Evolutionary conservation across 2,888 invertebrate genomes (phyloP), one percentile per base, ranked within the genome.

Genomic region (Labia minor): DNA sequence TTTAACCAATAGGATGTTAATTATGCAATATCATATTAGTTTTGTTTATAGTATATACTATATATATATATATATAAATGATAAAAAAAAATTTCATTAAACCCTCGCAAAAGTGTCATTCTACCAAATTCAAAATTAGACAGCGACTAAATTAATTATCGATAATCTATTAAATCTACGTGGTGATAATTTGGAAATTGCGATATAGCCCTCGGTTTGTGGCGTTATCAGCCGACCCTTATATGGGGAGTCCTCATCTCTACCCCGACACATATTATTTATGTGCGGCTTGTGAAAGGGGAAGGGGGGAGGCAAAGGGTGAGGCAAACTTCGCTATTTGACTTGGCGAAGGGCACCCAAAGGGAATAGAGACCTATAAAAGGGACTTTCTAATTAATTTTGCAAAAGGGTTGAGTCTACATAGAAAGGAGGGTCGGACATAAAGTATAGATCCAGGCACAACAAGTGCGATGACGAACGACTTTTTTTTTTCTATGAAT

Each of bases 281-380:
- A 49, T 49, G 49, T 49, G 49, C 49, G 49, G 26, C 26, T 26
- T 26, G 26, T 26, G 26, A n/a, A n/a, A n/a, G n/a, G n/a, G n/a
- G n/a, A n/a, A n/a, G n/a, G 26, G 26, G 26, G 26, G 4, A 26
- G 26, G 26, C 26, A 26, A 26, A 26, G 26, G 49, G 49, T n/a
- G n/a, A n/a, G 16, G 16, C 49, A 49, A n/a, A 49, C n/a, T 49
- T 49, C 49, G 49, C 49, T 49, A 49, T 49, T 49, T 26, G 18
- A 64, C 64, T 33, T 64, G 21, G 21, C 64, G 16, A 64, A 21
- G 64, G 33, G 20, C 63, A 64, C 26, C 18, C 21, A 16, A 21
- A 21, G 64, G 64, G 64, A 21, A 64, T 21, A n/a, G 64, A 33
- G 64, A 64, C 26, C 64, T 64, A 64, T 26, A 64, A 33, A 64